phyloP scores from a whole-genome alignment of 2,797 vertebrate species.

The Micropoecilia bifurca region DNA sequence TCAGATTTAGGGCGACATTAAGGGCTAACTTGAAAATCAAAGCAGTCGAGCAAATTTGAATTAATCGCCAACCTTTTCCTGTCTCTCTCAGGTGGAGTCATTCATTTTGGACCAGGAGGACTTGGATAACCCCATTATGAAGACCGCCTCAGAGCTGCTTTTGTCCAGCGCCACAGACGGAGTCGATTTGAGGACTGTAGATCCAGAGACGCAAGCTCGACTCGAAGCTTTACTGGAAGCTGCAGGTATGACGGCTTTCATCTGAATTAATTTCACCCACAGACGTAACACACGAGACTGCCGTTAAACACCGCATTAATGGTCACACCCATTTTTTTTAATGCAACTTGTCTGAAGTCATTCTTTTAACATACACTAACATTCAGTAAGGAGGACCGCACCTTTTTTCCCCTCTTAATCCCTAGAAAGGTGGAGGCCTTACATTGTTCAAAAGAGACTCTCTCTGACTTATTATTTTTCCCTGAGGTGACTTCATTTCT shows the following conservation, averaged over 20 bases:
- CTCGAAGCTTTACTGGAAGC: constrained; percentile 98
- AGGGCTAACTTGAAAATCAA: constrained; percentile 13
- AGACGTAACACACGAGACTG: constrained; percentile 33
- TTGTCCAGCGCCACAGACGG: constrained; percentile 95
- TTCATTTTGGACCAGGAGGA: constrained; percentile 99
- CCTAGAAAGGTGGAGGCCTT: constrained; percentile 16
- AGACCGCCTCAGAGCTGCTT: constrained; percentile 97
- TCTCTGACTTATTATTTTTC: background rate
- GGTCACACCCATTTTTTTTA: constrained; percentile 23
- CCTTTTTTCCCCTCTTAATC: constrained; percentile 20
- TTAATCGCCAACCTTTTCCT: constrained; percentile 4
- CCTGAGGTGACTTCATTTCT: background rate
- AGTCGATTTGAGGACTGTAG: constrained; percentile 95
- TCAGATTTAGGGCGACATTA: constrained; percentile 1
- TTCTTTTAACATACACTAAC: constrained; percentile 19
- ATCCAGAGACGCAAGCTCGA: constrained; percentile 98
- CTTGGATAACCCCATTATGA: constrained; percentile 98
- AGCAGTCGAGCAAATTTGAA: background rate
- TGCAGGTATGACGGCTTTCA: constrained; percentile 85
- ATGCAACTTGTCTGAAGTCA: constrained; percentile 12
- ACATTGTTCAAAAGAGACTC: constrained; percentile 9
- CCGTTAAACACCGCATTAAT: constrained; percentile 17
- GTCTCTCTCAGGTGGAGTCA: constrained; percentile 90
- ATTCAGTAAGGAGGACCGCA: constrained; percentile 7
- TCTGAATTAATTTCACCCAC: constrained; percentile 17